Evolutionary conservation across 2,888 invertebrate genomes (phyloP), one percentile per base, ranked within the genome.

Genomic region (Neoscelio sp.): DNA sequence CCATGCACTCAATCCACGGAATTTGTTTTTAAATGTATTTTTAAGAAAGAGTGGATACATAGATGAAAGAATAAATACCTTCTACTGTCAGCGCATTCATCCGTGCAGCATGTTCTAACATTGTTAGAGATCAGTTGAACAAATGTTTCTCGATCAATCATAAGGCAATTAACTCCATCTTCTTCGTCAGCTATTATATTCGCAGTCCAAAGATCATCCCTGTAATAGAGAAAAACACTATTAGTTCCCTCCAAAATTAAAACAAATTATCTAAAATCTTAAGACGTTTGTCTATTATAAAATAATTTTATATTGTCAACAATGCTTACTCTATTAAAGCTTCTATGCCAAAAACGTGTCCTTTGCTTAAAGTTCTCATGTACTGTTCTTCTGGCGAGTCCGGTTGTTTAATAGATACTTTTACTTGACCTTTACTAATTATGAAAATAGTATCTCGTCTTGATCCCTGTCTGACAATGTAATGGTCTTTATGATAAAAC

Each of bases 331-430:
- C 97, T 92, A 97, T 97, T 76, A 99, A 92, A 30, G 98, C 98
- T 89, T 97, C 97, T 91, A 99, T 99, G 18, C 99, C 99, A 90
- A 99, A 99, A 94, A 98, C 99, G 89, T 99, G 99, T 10, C 99
- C 99, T 90, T 97, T 96, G 76, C 94, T 94, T 62, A 99, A 92
- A 56, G 95, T 95, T 80, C 98, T 93, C 83, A 99, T 96, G 90
- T 96, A 96, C 88, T 97, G 97, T 89, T 98, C 98, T 84, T 97
- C 97, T 82, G 93, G 93, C 28, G 94, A 93, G 86, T 95, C 95
- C 35, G 94, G 94, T 85, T 94, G 95, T 87, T 96, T 96, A 90
- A 97, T 97, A 35, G 98, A 99, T 6, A 99, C 98, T 91, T 96
- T 96, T 71, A 98, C 98, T 94, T 96, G 92, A 89, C 98, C 98